Conservation (phyloP, 2,113 vertebrate genomes). For the Empidonax alnorum region DNA sequence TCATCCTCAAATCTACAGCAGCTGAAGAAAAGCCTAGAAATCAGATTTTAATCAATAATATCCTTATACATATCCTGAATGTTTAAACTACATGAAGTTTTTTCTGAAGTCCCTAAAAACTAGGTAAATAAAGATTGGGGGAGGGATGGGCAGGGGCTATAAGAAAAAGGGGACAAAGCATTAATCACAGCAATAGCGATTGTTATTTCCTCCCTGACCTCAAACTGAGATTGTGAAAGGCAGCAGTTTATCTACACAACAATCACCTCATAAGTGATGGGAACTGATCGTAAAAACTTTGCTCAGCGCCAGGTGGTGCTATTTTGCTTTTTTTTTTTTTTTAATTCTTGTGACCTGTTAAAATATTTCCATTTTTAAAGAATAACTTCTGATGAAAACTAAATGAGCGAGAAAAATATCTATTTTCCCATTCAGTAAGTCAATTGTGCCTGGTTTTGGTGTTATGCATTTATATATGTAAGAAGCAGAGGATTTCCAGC, state of each 20-base stretch:
- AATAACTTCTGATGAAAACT: not conserved
- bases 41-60: not conserved
- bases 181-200: not conserved
- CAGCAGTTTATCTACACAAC: not conserved
- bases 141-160: not conserved
- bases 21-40: not conserved
- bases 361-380: not conserved
- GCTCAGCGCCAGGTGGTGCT: slow-evolving; percentile 75
- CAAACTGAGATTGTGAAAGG: not conserved
- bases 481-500: not conserved
- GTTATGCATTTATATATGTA: not conserved
- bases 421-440: not conserved
- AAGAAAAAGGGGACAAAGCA: not conserved
- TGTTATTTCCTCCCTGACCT: not conserved
- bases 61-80: not conserved
- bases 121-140: not conserved
- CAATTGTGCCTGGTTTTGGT: not conserved
- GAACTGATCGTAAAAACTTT: not conserved
- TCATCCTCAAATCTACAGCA: not conserved
- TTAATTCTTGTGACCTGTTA: not conserved
- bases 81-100: not conserved
- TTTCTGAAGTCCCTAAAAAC: not conserved
- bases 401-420: not conserved
- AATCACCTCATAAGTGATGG: not conserved
- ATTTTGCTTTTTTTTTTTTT: slow-evolving; percentile 52